Evolutionary conservation across 2,888 invertebrate species (phyloP), one percentile per base, ranked within the genome.

Genomic region (Charanyca ferruginea): DNA sequence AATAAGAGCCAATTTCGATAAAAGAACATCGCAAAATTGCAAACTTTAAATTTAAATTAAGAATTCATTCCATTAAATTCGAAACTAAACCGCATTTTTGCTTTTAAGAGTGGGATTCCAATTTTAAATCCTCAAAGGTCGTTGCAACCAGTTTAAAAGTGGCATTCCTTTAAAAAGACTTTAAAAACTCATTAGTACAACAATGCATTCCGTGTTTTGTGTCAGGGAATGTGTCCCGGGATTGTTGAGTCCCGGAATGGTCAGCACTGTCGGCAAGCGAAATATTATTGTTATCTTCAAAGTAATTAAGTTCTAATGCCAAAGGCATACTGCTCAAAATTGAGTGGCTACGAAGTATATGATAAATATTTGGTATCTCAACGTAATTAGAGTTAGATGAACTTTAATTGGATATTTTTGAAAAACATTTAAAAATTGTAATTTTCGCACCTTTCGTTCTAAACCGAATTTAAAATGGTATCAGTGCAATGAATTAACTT

Each of bases 201-300:
- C 81, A 87, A 87, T 86, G 83, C 86, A 85, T 87, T 82, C 85
- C 81, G 58, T 86, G 87, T 87, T 88, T 89, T 89, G 83, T 84
- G 73, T 67, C 65, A 59, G 35, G 77, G 87, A 86, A 90, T 87
- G 85, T 78, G 77, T 73, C 71, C 65, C 60, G 62, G 73, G 77
- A 81, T 85, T 66, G 85, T 83, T 83, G 48, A 71, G 75, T 79
- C 81, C 73, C 55, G 55, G 53, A 52, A 75, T 72, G 80, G 71
- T 64, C 53, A 60, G 57, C 42, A 64, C 38, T 58, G 67, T 67
- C 66, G 68, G 64, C 38, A 8, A 69, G 52, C 53, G 20, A 59
- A 71, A 72, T 74, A 59, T 66, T 42, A 54, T 48, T 32, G 11
- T n/a, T 4, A 16, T 11, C 0, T 42, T 25, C 23, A 16, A 42